phyloP scores from a whole-genome alignment of 2,888 invertebrate genomes.

The Cancer borealis region DNA sequence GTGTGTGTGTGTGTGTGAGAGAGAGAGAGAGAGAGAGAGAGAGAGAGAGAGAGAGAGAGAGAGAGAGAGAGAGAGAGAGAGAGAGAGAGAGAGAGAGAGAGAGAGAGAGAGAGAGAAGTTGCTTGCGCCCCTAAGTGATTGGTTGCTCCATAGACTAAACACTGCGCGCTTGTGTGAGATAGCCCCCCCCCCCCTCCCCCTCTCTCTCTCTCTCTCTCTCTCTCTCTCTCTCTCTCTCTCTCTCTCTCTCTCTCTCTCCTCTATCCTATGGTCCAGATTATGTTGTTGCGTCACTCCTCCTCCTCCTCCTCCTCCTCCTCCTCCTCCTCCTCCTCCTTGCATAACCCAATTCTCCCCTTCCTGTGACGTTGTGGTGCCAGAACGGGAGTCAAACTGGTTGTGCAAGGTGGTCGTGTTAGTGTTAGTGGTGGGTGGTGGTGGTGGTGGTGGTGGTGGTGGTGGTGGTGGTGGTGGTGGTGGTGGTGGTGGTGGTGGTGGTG shows the following conservation, averaged over 20 bases:
- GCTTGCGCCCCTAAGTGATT: not conserved
- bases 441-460: too few relatives aligned
- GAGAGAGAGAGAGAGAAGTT: not conserved
- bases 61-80: conserved; percentile 44
- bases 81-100: conserved; percentile 51
- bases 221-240: conserved; percentile 20
- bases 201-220: conserved; percentile 20
- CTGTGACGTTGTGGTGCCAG: not conserved
- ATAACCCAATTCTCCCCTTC: conserved; percentile 32
- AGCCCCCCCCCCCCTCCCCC: not conserved
- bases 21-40: too few relatives aligned
- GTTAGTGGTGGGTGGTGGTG: too few relatives aligned
- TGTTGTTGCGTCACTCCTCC: not conserved
- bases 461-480: too few relatives aligned
- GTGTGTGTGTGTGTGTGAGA: not conserved
- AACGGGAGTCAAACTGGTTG: not conserved
- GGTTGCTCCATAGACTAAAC: conserved; percentile 39
- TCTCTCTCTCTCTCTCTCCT: conserved; percentile 10
- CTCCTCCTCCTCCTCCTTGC: conserved; percentile 5
- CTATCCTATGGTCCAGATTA: not conserved
- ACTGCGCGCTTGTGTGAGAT: not conserved
- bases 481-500: not conserved
- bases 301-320: not conserved
- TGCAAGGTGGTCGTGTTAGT: not conserved
- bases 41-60: not conserved